phyloP scores from a whole-genome alignment of 2,797 vertebrate species.

The Setipinna tenuifilis region DNA sequence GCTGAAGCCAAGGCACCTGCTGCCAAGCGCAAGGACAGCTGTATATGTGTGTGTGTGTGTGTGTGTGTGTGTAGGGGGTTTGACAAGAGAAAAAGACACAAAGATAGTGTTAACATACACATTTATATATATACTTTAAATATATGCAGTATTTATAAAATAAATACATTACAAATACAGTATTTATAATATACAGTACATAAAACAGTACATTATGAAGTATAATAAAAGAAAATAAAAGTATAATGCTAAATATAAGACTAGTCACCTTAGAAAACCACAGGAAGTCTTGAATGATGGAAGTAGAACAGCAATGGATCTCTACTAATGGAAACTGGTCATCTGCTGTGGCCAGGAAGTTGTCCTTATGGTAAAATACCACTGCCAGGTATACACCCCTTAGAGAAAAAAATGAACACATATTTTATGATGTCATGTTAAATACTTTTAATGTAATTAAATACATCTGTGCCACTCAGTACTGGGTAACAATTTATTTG shows the following conservation, averaged over 20 bases:
- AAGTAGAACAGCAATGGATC: conserved; percentile 79
- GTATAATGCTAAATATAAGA: background rate
- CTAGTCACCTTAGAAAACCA: conserved; percentile 78
- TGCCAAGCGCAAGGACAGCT: conserved; percentile 82
- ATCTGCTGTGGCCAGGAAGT: conserved; percentile 75
- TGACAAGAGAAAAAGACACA: too few species aligned
- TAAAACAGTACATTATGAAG: too few species aligned
- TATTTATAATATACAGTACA: background rate
- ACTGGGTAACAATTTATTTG: too few species aligned
- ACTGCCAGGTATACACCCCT: conserved; percentile 78
- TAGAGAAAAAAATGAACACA: background rate
- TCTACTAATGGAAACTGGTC: conserved; percentile 80
- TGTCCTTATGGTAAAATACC: conserved; percentile 79
- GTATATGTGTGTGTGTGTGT: background rate
- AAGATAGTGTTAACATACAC: too few species aligned
- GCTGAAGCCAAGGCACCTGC: conserved; percentile 77
- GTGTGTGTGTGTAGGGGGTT: too few species aligned
- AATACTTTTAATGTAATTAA: background rate
- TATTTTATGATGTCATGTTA: background rate
- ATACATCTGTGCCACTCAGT: too few species aligned
- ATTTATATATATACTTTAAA: background rate
- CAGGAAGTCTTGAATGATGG: conserved; percentile 76
- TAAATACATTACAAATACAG: background rate
- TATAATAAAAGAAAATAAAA: background rate
- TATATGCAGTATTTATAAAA: background rate